phyloP scores from a whole-genome alignment of 2,888 invertebrate species.

The Cremastobaeus sp. region DNA sequence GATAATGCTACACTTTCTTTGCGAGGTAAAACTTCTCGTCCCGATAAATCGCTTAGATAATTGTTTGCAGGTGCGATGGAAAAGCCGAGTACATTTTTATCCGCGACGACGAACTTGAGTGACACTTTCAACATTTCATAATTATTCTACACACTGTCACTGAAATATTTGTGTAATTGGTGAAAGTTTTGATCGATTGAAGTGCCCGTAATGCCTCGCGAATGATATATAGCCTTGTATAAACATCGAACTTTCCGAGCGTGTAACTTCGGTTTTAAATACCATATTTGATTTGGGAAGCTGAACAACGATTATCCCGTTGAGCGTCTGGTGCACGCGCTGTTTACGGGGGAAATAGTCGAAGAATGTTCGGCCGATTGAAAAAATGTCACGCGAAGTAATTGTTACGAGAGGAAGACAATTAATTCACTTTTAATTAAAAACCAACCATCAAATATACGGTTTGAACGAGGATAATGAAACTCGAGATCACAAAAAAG shows the following conservation, averaged over 20 bases:
- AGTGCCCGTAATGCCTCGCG: conserved; percentile 27
- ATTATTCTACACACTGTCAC: conserved; percentile 12
- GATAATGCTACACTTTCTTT: conserved; percentile 54
- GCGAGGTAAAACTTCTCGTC: conserved; percentile 34
- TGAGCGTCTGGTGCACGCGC: too few relatives aligned
- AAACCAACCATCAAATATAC: too few relatives aligned
- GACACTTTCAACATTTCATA: conserved; percentile 12
- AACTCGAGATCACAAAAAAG: too few relatives aligned
- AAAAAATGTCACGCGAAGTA: too few relatives aligned
- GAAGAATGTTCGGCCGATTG: too few relatives aligned
- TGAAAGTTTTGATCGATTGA: conserved; percentile 47
- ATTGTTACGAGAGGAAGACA: too few relatives aligned
- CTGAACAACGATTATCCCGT: not conserved
- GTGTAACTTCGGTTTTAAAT: not conserved
- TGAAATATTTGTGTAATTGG: conserved; percentile 25
- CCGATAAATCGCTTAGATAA: too few relatives aligned
- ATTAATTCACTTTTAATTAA: too few relatives aligned
- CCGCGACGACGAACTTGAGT: conserved; percentile 10
- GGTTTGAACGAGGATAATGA: too few relatives aligned
- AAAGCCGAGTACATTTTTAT: not conserved
- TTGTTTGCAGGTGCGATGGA: too few relatives aligned
- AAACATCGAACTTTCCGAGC: not conserved
- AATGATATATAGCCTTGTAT: conserved; percentile 14
- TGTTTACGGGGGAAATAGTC: too few relatives aligned
- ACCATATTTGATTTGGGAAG: not conserved